Evolutionary conservation across 1,140 invertebrate species (phyloP), one percentile per base, ranked within the genome.

Genomic region (Cephus cinctus): DNA sequence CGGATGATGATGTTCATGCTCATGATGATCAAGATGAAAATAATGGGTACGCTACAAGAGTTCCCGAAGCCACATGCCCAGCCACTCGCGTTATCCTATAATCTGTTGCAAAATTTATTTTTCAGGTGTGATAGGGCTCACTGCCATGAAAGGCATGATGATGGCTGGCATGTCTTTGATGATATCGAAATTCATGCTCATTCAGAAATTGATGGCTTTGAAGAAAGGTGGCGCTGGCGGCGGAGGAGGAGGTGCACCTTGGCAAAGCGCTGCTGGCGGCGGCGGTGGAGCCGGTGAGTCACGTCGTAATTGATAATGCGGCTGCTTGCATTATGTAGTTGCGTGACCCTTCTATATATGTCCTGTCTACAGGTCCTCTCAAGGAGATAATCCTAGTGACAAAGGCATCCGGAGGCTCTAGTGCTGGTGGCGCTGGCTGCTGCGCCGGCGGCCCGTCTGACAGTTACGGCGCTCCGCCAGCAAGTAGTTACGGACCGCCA

Each of bases 1-100:
- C 84, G 81, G 59, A 83, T 81, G 77, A 83, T 82, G 81, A 84
- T 81, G 82, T 79, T 77, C 67, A 80, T 76, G 47, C 67, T 81
- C 63, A 80, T 79, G 75, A 78, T 76, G 51, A 67, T 79, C 60
- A 83, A 80, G 61, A 81, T 80, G 79, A 83, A 82, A 52, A 51
- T 81, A 3, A 80, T 83, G 76, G 78, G 80, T 79, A 77, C 76
- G 57, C 65, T 40, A 32, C n/a, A n/a, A n/a, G n/a, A n/a, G n/a
- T n/a, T n/a, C n/a, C n/a, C n/a, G n/a, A n/a, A n/a, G n/a, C n/a
- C n/a, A n/a, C n/a, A n/a, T n/a, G n/a, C n/a, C n/a, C n/a, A n/a
- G n/a, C n/a, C n/a, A n/a, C n/a, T n/a, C n/a, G n/a, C n/a, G n/a
- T n/a, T n/a, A n/a, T n/a, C n/a, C n/a, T n/a, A 46, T 39, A 46